Base-by-base conservation (phyloP, 2,797 vertebrate species). In the Chelon auratus region DNA sequence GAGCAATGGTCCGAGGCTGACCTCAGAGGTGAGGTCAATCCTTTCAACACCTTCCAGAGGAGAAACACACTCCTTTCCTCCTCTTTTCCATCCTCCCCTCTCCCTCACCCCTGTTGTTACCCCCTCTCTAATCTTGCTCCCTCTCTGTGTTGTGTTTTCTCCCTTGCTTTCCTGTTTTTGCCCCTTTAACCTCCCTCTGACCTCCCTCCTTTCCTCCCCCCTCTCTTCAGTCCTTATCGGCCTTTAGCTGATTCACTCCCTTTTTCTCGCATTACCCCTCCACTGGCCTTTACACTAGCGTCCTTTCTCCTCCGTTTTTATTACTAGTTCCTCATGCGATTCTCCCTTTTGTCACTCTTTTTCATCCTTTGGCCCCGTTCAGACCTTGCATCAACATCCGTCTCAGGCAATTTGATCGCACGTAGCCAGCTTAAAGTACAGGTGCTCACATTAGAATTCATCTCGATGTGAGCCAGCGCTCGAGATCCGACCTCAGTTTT, bases 1-100 rank as follows among this genome's bases (percentile, higher is more conserved):
- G 39, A 40, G 39, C 2, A 40, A 7, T 3, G 39, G 51, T 22
- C 36, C 10, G 55, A 18, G 42, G 52, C n/a, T 57, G 80, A 88
- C 80, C 78, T 77, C 48, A 0, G 50, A 78, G 82, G 78, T 78
- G 56, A 74, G 80, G 80, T 86, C 84, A 75, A 48, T 53, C 72
- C 75, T 84, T 81, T 85, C 81, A 82, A 81, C 86, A 91, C 85
- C 81, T 82, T 42, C 51, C 71, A 0, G 15, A 78, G 37, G 62
- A 70, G 42, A 12, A 77, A 81, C 54, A 17, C 60, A 71, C 76
- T 78, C 30, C 1, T 40, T 62, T 36, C 3, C 18, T 52, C 11
- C 45, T 24, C 40, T 33, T 14, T 26, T 26, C 48, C 57, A 48
- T 57, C 22, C 20, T 37, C 22, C 15, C n/a, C 30, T 33, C 30